Base-by-base conservation (phyloP, 64 coral and sea anemone genomes). In the Montipora sp. region DNA sequence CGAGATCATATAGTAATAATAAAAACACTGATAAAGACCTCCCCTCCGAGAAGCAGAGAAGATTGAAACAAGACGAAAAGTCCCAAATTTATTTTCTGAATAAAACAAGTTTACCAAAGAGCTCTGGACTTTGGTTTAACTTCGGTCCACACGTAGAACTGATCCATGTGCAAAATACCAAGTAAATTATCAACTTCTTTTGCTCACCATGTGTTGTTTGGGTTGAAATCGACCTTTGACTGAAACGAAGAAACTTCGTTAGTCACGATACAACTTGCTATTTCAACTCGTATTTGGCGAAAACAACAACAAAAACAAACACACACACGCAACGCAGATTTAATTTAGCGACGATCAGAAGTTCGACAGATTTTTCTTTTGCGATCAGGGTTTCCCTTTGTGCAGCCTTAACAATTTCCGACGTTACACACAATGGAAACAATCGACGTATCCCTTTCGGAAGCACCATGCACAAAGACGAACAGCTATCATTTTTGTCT, bases 381-480 rank as follows among this genome's bases (percentile, higher is more conserved):
- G 11, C 18, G 20, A n/a, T 71, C 36, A 36, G 36, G 36, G 36
- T 36, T 36, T 36, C 36, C 36, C 36, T 36, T 36, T 36, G 80
- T 67, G 47, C 36, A 12, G 27, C 45, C 60, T 85, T 85, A 72
- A 85, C 59, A 85, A 72, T 85, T 85, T 85, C 82, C 82, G 82
- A 85, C 82, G 71, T n/a, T 20, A 72, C 12, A 73, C 8, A 85
- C 82, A 85, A 85, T 71, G 68, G 44, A 18, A 19, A 72, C 63
- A 85, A 85, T 85, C 43, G 7, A 23, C 24, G 65, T 67, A 72
- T 85, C 65, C 16, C 36, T 85, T 85, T 72, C 82, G 82, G 82
- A 85, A 85, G 82, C 70, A 66, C 19, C 59, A 27, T 18, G 13
- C 36, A 83, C 80, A 67, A 68, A 27, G 58, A 66, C 59, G 80